A percentile compares a stretch with the other conserved stretches of the same genome.
Evolutionary conservation across 2,797 vertebrate genomes (phyloP).

Genomic region (Centropyge bicolor): DNA sequence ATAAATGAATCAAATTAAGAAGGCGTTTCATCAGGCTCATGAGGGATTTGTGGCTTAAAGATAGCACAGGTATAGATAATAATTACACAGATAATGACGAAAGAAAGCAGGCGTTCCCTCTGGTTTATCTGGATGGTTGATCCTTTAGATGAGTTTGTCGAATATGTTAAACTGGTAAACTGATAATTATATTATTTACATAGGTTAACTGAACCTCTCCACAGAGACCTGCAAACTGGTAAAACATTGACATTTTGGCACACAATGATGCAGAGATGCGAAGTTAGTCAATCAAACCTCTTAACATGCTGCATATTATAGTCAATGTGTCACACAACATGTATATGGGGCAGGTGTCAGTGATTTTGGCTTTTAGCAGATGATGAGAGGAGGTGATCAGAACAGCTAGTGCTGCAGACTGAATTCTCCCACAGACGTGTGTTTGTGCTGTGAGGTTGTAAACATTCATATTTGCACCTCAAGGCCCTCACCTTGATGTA

Average conservation of each 20-base stretch:
- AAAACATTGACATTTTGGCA: constrained; percentile 39
- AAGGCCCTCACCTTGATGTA: constrained; percentile 92
- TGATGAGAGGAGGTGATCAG: background rate
- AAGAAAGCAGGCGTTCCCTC: background rate
- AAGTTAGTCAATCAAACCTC: background rate
- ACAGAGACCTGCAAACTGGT: background rate
- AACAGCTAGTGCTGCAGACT: background rate
- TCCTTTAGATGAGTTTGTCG: constrained; percentile 18
- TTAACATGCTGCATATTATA: background rate
- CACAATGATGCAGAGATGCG: background rate
- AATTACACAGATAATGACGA: no score
- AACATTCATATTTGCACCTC: background rate
- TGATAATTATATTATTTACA: constrained; percentile 1
- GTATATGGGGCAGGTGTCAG: background rate
- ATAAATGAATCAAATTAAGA: background rate
- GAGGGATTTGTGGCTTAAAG: background rate
- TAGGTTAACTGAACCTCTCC: constrained; percentile 12
- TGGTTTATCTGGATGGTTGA: constrained; percentile 5
- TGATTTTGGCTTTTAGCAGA: background rate
- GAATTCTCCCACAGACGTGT: background rate
- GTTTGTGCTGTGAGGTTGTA: background rate
- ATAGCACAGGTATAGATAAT: no score
- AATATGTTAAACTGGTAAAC: background rate
- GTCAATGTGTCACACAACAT: background rate
- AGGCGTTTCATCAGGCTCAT: background rate